A percentile compares a stretch with the other conserved stretches of the same genome.
phyloP scores from a whole-genome alignment of 2,113 vertebrate species.

The Sceloporus tristichus region DNA sequence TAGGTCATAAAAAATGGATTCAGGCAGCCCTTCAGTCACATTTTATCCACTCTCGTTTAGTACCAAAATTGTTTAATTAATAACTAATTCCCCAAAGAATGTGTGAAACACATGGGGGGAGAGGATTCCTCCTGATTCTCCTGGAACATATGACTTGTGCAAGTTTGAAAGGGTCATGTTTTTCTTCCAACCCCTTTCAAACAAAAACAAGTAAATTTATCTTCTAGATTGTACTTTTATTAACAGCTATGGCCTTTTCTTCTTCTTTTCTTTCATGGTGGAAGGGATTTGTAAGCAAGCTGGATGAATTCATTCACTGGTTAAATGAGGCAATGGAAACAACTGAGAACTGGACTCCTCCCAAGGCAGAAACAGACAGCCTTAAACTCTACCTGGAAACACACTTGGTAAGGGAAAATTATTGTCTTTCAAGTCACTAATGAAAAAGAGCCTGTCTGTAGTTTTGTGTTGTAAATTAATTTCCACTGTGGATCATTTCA shows the following conservation, averaged over 20 bases:
- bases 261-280: slow-evolving; percentile 59
- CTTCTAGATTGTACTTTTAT: slow-evolving; percentile 56
- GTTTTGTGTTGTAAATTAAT: slow-evolving; percentile 63
- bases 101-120: no score
- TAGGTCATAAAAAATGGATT: no score
- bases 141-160: no score
- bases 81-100: no score
- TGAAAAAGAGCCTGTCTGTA: slow-evolving; percentile 53
- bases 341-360: slow-evolving; percentile 96
- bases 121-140: no score
- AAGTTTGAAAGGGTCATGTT: no score
- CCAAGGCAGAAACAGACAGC: slow-evolving; percentile 88
- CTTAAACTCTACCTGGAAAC: slow-evolving; percentile 96
- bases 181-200: no score
- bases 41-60: no score
- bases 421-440: slow-evolving; percentile 54
- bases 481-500: slow-evolving; percentile 57
- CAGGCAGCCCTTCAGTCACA: no score
- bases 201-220: not conserved
- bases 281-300: slow-evolving; percentile 92
- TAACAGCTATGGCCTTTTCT: slow-evolving; percentile 54
- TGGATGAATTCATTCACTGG: slow-evolving; percentile 97
- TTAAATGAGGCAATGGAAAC: slow-evolving; percentile 94
- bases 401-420: slow-evolving; percentile 90
- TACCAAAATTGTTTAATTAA: no score